A percentile compares a stretch with the other conserved stretches of the same genome.
Conservation (phyloP, 2,888 invertebrate species). For the Ethmia dodecea region DNA sequence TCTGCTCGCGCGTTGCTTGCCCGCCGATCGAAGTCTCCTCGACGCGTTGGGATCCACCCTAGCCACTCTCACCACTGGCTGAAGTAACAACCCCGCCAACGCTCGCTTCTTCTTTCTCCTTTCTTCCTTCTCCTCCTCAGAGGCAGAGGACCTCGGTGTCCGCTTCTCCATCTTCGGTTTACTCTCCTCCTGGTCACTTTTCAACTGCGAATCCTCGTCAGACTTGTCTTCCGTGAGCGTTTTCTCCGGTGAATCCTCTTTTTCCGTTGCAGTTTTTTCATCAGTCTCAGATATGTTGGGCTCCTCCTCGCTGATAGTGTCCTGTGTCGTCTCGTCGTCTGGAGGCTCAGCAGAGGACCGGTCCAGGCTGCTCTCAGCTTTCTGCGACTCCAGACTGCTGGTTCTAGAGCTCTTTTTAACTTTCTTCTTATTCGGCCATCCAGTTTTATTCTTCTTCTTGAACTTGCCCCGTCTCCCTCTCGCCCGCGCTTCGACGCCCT, state of each 20-base stretch:
- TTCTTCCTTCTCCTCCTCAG: conserved; percentile 44
- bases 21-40: conserved; percentile 52
- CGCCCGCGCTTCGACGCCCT: conserved; percentile 33
- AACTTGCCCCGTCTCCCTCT: conserved; percentile 69
- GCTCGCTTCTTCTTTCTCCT: conserved; percentile 45
- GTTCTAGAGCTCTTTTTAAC: conserved; percentile 49
- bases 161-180: conserved; percentile 29
- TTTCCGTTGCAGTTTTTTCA: conserved; percentile 30
- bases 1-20: conserved; percentile 25
- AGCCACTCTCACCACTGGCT: conserved; percentile 82
- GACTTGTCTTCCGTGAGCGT: conserved; percentile 21
- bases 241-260: conserved; percentile 23
- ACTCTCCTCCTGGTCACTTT: conserved; percentile 38
- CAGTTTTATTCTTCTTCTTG: conserved; percentile 86
- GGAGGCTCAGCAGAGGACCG: conserved; percentile 49
- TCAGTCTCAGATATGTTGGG: conserved; percentile 36
- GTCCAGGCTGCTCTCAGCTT: conserved; percentile 43
- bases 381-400: conserved; percentile 42
- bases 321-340: conserved; percentile 50
- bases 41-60: conserved; percentile 72
- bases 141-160: conserved; percentile 31
- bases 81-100: conserved; percentile 57
- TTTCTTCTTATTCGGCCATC: conserved; percentile 84
- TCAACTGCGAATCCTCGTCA: conserved; percentile 25
- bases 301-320: conserved; percentile 51